Conservation (phyloP, 2,888 invertebrate genomes). For the Drosophila trichaetosa region DNA sequence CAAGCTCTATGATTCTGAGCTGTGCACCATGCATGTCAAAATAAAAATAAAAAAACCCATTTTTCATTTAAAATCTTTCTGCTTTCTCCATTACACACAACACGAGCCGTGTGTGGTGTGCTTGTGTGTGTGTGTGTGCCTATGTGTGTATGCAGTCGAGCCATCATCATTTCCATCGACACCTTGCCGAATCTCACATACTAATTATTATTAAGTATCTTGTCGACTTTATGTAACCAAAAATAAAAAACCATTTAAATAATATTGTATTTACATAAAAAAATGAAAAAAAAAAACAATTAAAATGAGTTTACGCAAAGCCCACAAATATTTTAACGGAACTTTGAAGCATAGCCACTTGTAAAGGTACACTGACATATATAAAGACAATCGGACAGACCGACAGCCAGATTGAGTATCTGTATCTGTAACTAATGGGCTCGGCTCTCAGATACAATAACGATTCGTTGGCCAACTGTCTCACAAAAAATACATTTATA, state of each 20-base stretch:
- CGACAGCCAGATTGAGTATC: conserved; percentile 22
- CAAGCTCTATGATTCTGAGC: conserved; percentile 59
- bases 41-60: conserved; percentile 26
- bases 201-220: conserved; percentile 77
- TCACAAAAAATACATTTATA: not conserved
- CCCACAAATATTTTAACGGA: conserved; percentile 43
- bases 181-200: conserved; percentile 68
- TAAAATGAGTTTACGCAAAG: conserved; percentile 67
- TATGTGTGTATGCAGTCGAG: conserved; percentile 6
- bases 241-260: conserved; percentile 63
- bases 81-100: conserved; percentile 60
- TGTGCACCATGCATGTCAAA: conserved; percentile 26
- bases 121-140: too few relatives aligned
- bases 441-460: conserved; percentile 29
- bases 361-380: conserved; percentile 49
- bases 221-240: conserved; percentile 71
- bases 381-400: conserved; percentile 3
- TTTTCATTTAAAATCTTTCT: conserved; percentile 54
- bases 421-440: conserved; percentile 56
- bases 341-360: conserved; percentile 53
- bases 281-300: conserved; percentile 48
- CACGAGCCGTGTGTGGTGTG: not conserved
- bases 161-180: conserved; percentile 66
- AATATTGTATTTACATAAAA: conserved; percentile 76
- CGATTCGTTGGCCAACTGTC: conserved; percentile 8